Evolutionary conservation across 2,797 vertebrate genomes (phyloP), one percentile per base, ranked within the genome.

Genomic region (Epinephelus coioides): DNA sequence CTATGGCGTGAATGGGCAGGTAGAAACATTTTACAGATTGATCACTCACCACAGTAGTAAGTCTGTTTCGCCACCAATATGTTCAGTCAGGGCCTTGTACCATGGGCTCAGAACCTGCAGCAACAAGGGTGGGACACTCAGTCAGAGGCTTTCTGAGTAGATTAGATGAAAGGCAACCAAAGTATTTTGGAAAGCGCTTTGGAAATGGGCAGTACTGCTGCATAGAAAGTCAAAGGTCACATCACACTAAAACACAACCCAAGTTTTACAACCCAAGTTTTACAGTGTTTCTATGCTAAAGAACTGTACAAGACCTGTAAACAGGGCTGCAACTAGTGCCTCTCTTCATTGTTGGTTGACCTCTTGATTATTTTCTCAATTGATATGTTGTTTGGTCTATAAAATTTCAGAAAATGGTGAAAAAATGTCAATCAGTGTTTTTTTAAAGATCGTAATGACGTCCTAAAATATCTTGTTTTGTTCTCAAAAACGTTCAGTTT

Each of bases 1-100:
- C 55, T 11, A 0, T 25, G 21, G 25, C 43, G 40, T 46, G 2
- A 44, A 17, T 0, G 21, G 12, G 10, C 30, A 57, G 30, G 13
- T 14, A 30, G 40, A 67, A 81, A 61, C 47, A 63, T 25, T 21
- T 65, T 23, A 40, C 21, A 63, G 57, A n/a, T 0, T 43, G 23
- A 25, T 69, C 62, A 90, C 92, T 93, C 83, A 93, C 92, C 92
- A 89, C 89, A 89, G 92, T 82, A 82, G 83, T 87, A 88, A 69
- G 91, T 87, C 85, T 89, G 85, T 84, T 67, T 83, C 88, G 76
- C 78, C 90, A 87, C 79, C 85, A 61, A 73, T 79, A 68, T 68
- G 81, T 76, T 89, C 80, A 90, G 81, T 89, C 86, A 43, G 81
- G 61, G 73, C 78, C 78, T 69, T 80, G 64, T 69, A 89, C 77